Percentiles rank a stretch among this genome's conserved stretches.
Evolutionary conservation across 2,113 vertebrate species (phyloP).

Genomic region (Ursus arctos): DNA sequence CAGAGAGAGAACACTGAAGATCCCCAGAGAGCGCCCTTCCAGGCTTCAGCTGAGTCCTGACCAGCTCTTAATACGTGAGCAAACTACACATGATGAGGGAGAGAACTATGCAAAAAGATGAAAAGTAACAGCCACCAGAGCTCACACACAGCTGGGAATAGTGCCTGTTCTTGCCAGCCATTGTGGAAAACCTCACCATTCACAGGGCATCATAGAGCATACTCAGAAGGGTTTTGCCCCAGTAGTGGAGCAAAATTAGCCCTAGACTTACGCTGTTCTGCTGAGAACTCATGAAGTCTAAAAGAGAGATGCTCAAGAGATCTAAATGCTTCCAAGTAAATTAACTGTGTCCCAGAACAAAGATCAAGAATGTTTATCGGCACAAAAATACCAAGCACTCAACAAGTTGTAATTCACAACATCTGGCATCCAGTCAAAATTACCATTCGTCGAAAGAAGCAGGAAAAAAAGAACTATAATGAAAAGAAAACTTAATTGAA

Average conservation of each 20-base stretch:
- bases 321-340: background rate
- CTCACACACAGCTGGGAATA: background rate
- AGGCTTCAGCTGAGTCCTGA: background rate
- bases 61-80: background rate
- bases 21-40: background rate
- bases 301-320: background rate
- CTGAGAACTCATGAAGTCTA: background rate
- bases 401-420: background rate
- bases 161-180: background rate
- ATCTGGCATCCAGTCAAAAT: background rate
- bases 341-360: background rate
- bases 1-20: background rate
- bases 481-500: background rate
- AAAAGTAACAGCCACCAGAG: background rate
- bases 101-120: background rate
- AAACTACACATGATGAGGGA: background rate
- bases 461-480: background rate
- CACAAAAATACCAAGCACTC: background rate
- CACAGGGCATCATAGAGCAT: background rate
- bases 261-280: background rate
- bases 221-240: background rate
- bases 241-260: background rate
- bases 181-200: background rate
- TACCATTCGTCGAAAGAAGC: background rate
- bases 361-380: background rate